Evolutionary conservation across 2,113 vertebrate genomes (phyloP), one percentile per base, ranked within the genome.

Genomic region (Puffinus mauretanicus): DNA sequence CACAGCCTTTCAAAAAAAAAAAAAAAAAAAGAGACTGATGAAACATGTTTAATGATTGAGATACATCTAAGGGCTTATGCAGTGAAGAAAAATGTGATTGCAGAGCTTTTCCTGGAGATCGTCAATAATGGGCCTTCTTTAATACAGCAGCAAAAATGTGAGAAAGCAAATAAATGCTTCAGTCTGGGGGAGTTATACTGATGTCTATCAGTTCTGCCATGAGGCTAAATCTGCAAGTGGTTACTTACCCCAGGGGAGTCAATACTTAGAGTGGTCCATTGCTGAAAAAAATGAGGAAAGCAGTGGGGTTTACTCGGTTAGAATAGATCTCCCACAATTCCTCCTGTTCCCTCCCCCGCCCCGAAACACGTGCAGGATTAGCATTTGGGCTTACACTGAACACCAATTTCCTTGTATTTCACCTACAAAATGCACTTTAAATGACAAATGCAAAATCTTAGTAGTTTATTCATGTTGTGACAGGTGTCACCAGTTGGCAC

Each of bases 401-500:
- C 24, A 82, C 67, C 38, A 44, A 10, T 93, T 91, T 94, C 90
- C 65, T 75, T 67, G 44, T 88, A 88, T 92, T 93, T 96, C 80
- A 84, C 57, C 52, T 79, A 86, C 47, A 75, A 81, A 91, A 71
- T 54, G 70, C 61, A 40, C 40, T 88, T 94, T 72, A 86, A 49
- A 71, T 94, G 52, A 65, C 69, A 96, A 75, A 86, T 81, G n/a
- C 67, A 38, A 87, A 57, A 52, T 84, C 81, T n/a, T 58, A 40
- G 70, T 57, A 86, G 67, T 70, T 92, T 70, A 91, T 89, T 91
- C 78, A 38, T 94, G 80, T 93, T 94, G 64, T 78, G 83, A 90
- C 83, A 96, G 88, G 83, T 96, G 94, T 76, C 94, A 91, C 20
- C 38, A 13, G 10, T 54, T 94, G 85, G 88, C 92, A 93, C 47